Percentiles rank a stretch among this genome's conserved stretches.
These are phyloP conservation scores for Theropithecus gelada DNA, from an alignment of 2,113 vertebrate species.

Conservation along the genomic window DNA sequence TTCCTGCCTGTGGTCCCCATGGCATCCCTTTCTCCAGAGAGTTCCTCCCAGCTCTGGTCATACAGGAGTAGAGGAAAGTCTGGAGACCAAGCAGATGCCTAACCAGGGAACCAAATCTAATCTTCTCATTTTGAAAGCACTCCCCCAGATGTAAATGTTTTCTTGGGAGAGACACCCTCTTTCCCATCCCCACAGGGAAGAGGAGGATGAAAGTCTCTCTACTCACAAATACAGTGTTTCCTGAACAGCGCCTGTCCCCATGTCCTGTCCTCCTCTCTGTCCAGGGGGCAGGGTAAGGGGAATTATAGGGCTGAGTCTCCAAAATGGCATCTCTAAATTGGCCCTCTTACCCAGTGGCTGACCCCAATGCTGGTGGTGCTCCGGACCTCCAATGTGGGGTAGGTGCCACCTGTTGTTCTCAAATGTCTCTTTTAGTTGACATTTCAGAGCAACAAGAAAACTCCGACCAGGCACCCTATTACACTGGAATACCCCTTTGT, in stretches of 20 bases:
- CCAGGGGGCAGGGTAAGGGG: not conserved
- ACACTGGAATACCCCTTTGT: not conserved
- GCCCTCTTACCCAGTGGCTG: not conserved
- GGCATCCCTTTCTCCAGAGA: not conserved
- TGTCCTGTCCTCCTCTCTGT: not conserved
- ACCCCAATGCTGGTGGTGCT: too few relatives aligned
- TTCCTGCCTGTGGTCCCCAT: not conserved
- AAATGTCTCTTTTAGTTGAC: not conserved
- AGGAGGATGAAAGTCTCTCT: not conserved
- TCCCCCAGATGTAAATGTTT: not conserved
- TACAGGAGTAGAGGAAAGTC: not conserved
- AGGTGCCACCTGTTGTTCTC: not conserved
- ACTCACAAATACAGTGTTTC: not conserved
- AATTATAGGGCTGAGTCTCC: accelerated
- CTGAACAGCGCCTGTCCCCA: not conserved
- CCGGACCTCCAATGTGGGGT: not conserved
- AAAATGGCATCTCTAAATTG: not conserved
- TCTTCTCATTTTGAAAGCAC: not conserved
- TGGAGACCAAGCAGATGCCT: not conserved
- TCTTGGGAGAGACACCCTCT: not conserved
- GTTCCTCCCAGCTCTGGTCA: not conserved
- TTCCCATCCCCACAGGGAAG: not conserved
- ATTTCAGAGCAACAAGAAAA: not conserved
- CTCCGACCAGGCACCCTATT: not conserved
- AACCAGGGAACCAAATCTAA: not conserved